Percentiles rank a stretch among this genome's conserved stretches.
Conservation (phyloP, 2,113 vertebrate species). For the Spheniscus mendiculus region DNA sequence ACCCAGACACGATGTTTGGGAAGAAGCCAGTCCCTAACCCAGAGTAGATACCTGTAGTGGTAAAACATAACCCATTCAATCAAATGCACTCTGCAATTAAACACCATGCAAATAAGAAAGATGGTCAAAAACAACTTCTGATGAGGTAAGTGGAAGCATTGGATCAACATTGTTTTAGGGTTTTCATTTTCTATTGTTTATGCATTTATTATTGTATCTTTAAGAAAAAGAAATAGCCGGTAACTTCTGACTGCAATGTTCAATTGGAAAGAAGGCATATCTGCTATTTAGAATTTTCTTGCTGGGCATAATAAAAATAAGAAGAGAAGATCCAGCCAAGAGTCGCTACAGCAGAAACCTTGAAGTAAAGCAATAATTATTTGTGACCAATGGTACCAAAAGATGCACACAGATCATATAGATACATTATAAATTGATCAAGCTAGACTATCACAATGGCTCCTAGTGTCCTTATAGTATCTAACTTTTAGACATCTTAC, state of each 20-base stretch:
- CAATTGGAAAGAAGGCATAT: neutral
- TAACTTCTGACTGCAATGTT: neutral
- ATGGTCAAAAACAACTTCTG: neutral
- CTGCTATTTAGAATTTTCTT: neutral
- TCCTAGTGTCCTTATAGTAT: neutral
- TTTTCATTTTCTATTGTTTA: neutral
- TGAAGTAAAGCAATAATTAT: neutral
- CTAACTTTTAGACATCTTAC: neutral
- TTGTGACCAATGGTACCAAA: neutral
- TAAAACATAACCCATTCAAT: neutral
- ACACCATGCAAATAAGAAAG: neutral
- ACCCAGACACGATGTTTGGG: neutral
- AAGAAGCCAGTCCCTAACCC: neutral
- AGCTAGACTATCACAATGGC: neutral
- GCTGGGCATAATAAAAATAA: neutral
- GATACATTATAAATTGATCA: neutral
- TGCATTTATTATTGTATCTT: neutral
- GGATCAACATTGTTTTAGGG: neutral
- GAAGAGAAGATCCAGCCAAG: neutral
- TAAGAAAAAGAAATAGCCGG: neutral
- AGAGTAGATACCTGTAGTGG: neutral
- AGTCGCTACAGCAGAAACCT: neutral
- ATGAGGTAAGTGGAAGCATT: neutral
- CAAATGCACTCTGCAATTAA: neutral
- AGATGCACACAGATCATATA: neutral